Evolutionary conservation across 2,888 invertebrate genomes (phyloP).

Genomic region (Nebria salina): DNA sequence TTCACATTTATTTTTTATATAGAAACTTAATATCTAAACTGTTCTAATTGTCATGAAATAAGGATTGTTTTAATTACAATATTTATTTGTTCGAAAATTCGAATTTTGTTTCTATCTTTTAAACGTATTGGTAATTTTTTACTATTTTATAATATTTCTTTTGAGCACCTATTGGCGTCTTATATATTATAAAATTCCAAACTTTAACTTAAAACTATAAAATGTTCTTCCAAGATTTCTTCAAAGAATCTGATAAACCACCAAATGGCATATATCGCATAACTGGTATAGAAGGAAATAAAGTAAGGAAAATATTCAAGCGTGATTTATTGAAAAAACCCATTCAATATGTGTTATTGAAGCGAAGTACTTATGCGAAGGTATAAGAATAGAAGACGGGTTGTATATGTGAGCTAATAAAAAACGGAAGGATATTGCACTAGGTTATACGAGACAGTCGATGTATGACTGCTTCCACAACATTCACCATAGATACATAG

Average conservation of each 20-base stretch:
- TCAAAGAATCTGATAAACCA: neutral
- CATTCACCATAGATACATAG: neutral
- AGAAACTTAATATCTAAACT: no score
- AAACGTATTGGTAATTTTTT: no score
- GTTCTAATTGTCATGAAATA: no score
- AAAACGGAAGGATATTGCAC: constrained; percentile 1
- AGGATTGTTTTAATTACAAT: no score
- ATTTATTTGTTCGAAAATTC: no score
- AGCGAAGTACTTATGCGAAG: neutral
- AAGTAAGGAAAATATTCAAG: neutral
- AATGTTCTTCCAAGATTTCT: no score
- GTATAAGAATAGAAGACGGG: neutral
- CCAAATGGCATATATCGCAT: neutral
- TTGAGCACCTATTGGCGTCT: no score
- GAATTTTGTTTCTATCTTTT: no score
- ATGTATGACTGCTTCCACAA: neutral
- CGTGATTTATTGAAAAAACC: neutral
- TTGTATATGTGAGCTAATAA: neutral
- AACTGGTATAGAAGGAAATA: neutral
- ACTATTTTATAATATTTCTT: no score
- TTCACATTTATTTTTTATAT: no score
- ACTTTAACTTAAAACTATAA: no score
- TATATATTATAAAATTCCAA: no score
- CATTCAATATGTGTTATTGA: neutral
- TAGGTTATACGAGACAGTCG: neutral